Evolutionary conservation across 2,113 vertebrate genomes (phyloP), one percentile per base, ranked within the genome.

Genomic region (Aphyosemion australe): DNA sequence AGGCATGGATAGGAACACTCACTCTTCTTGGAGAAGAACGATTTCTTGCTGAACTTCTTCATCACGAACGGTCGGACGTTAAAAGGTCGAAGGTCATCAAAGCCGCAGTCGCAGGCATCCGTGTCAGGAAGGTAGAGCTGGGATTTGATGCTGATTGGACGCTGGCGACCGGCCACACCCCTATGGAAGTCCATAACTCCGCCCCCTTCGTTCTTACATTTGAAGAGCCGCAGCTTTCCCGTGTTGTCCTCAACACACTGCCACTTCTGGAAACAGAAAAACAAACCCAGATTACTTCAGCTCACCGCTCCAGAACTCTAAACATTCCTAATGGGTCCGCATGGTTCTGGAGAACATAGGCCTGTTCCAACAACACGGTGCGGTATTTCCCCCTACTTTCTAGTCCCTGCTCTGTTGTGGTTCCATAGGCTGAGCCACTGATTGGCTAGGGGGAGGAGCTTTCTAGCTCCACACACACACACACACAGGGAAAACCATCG

Each of bases 171-270:
- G 0, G 66, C 62, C 18, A 88, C 80, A 21, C 92, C 92, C 19
- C 78, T 71, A 57, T 79, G 74, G 6, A 66, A 2, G 61, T 0
- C 57, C 0, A 48, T 76, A 8, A 62, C 20, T 0, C 65, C 79
- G 0, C 83, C 84, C 18, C 78, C 81, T 65, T 86, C 88, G 4
- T 88, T 92, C 78, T 97, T 97, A 80, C 97, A 99, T 66, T 98
- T 98, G 87, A 95, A 95, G 8, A 99, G 91, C 7, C 97, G 94
- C 26, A 98, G 92, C 18, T 93, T 96, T 50, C 97, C 97, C 0
- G 92, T 86, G 21, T 94, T 68, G 11, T 99, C 97, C 87, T 99
- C 97, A 64, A 97, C 93, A 58, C 97, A 99, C 89, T 97, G 96
- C 97, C 97, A 99, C 82, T 98, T 97, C 97, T 98, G 75, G 9